A percentile compares a stretch with the other conserved stretches of the same genome.
Conservation (phyloP, 2,113 vertebrate genomes). For the Symphodus melops region DNA sequence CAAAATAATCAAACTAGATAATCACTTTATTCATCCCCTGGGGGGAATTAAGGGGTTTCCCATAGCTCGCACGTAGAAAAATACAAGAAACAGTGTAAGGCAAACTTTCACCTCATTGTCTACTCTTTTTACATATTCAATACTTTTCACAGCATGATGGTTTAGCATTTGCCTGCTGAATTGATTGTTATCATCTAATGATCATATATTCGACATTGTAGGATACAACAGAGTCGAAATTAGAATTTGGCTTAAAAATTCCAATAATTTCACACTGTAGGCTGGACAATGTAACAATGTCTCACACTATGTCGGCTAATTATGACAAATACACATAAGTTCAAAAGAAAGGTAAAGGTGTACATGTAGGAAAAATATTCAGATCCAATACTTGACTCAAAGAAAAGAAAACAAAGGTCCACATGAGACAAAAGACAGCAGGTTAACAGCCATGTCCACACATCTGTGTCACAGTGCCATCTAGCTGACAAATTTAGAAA, state of each 20-base stretch:
- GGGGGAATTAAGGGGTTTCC: too few relatives aligned
- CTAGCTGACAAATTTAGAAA: constrained; percentile 46
- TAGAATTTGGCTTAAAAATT: constrained; percentile 10
- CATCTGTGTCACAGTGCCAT: constrained; percentile 69
- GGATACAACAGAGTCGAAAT: neutral
- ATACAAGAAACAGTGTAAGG: too few relatives aligned
- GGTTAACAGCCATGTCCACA: neutral
- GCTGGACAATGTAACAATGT: neutral
- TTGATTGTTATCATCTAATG: neutral
- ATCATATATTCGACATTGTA: neutral
- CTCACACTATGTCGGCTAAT: constrained; percentile 3
- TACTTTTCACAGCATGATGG: neutral
- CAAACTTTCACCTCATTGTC: neutral
- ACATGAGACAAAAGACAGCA: constrained; percentile 54
- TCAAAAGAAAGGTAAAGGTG: constrained; percentile 31
- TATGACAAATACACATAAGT: constrained; percentile 20
- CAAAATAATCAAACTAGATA: neutral
- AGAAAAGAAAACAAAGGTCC: constrained; percentile 35
- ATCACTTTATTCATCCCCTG: too few relatives aligned
- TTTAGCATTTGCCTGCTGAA: neutral
- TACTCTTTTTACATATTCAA: neutral
- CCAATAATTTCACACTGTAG: neutral
- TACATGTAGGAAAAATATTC: constrained; percentile 3
- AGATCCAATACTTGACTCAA: constrained; percentile 7
- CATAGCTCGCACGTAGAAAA: too few relatives aligned